These are phyloP conservation scores for Phalacrocorax aristotelis DNA, from an alignment of 2,113 vertebrate genomes.

Conservation along the genomic window DNA sequence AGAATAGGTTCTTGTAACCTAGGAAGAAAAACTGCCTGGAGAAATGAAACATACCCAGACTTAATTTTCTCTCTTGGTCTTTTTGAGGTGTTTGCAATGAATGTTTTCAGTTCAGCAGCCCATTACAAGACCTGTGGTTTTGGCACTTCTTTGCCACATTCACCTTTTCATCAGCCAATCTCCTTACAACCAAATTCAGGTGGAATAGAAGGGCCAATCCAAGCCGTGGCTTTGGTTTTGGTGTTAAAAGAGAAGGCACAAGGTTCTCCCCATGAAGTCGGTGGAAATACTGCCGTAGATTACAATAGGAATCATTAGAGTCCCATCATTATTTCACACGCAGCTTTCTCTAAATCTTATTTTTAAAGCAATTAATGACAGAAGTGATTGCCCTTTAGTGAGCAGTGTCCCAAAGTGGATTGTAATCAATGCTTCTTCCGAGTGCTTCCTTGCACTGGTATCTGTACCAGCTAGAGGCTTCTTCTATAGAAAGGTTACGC, in stretches of 20 bases:
- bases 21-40: conserved; percentile 37
- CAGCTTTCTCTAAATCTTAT: background rate
- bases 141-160: background rate
- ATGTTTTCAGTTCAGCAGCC: background rate
- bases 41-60: conserved; percentile 36
- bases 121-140: background rate
- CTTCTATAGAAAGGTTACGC: background rate
- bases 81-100: conserved; percentile 3
- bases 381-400: conserved; percentile 10
- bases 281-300: background rate
- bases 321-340: background rate
- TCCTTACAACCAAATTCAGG: background rate
- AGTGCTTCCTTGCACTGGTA: background rate
- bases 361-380: conserved; percentile 42
- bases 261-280: background rate
- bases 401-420: background rate
- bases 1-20: conserved; percentile 27
- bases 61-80: conserved; percentile 11
- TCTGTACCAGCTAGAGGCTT: background rate
- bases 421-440: conserved; percentile 23
- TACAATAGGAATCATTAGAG: background rate
- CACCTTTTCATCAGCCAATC: background rate
- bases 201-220: background rate
- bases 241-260: background rate
- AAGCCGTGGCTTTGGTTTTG: background rate